phyloP scores from a whole-genome alignment of 2,888 invertebrate species.

The Opisthograptis luteolata region DNA sequence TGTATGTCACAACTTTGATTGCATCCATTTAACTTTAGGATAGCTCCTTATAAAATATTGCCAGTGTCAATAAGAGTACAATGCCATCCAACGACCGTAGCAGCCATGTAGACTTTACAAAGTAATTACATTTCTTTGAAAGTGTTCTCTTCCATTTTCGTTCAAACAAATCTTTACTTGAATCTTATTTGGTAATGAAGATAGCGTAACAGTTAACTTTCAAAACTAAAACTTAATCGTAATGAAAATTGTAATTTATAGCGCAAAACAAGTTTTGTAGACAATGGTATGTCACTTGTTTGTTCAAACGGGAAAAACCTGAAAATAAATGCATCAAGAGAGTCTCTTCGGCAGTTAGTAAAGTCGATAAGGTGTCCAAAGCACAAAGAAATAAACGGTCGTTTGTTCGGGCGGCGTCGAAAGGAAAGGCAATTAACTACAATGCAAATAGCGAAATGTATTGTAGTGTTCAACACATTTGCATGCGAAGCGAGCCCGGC shows the following conservation, averaged over 20 bases:
- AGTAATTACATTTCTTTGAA: not conserved
- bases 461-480: conserved; percentile 71
- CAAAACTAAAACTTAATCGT: not conserved
- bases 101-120: conserved; percentile 3
- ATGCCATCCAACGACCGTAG: conserved; percentile 1
- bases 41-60: conserved; percentile 52
- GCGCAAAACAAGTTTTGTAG: not conserved
- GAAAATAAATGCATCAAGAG: conserved; percentile 4
- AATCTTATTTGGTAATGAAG: not conserved
- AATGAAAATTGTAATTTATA: not conserved
- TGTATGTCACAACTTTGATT: conserved; percentile 65
- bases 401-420: conserved; percentile 61
- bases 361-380: conserved; percentile 56
- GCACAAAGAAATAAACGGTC: conserved; percentile 62
- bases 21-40: conserved; percentile 59
- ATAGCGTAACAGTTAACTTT: not conserved
- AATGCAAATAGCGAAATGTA: conserved; percentile 76
- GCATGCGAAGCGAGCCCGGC: conserved; percentile 68
- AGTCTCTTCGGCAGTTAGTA: conserved; percentile 1
- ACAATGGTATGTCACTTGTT: not conserved
- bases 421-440: conserved; percentile 79
- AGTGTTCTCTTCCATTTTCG: not conserved
- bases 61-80: conserved; percentile 8
- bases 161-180: not conserved
- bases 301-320: not conserved